Evolutionary conservation across 2,113 vertebrate species (phyloP).

Genomic region (Phalacrocorax brasilianus): DNA sequence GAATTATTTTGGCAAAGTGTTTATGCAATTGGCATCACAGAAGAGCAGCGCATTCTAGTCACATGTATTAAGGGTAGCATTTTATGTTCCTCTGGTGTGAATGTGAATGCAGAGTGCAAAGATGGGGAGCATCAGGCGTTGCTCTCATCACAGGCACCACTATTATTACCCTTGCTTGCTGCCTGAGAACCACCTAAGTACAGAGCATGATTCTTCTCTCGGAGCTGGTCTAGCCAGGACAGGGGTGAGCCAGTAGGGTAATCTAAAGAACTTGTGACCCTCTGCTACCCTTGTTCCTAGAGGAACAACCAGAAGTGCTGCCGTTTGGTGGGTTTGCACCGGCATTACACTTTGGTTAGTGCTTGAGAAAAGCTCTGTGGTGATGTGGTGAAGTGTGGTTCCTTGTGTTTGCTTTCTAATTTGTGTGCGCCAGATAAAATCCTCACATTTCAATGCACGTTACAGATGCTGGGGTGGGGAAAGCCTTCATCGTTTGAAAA

Average conservation of each 20-base stretch:
- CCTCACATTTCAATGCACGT: not conserved
- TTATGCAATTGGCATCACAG: not conserved
- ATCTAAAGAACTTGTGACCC: not conserved
- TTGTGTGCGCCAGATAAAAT: not conserved
- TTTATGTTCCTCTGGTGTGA: not conserved
- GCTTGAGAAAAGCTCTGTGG: not conserved
- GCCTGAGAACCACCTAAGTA: not conserved
- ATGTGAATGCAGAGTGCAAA: not conserved
- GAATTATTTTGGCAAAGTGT: not conserved
- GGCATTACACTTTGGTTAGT: not conserved
- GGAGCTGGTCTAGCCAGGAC: not conserved
- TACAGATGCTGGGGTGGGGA: not conserved
- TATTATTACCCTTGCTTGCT: not conserved
- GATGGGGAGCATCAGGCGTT: not conserved
- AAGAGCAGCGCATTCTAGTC: not conserved
- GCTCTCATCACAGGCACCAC: not conserved
- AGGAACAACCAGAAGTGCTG: not conserved
- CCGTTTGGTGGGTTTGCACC: fast-evolving
- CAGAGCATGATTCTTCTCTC: not conserved
- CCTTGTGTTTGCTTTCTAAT: not conserved
- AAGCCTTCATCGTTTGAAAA: not conserved
- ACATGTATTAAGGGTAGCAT: fast-evolving
- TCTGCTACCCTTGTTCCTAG: not conserved
- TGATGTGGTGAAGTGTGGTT: not conserved
- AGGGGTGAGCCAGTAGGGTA: not conserved